phyloP scores from a whole-genome alignment of 2,888 invertebrate species.

The Leptopilina myrica region DNA sequence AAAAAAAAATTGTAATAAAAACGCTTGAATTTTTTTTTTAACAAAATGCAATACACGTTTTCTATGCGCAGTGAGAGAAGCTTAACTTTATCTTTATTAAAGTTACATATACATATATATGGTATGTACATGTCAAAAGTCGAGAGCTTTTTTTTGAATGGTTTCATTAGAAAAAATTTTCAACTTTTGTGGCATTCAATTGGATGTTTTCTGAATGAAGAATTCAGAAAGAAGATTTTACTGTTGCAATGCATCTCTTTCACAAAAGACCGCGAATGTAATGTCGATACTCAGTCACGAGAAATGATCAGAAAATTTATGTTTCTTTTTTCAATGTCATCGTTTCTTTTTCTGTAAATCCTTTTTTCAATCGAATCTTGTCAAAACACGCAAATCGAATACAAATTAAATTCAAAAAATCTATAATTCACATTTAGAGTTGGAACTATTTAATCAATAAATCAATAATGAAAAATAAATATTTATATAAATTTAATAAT shows the following conservation, averaged over 20 bases:
- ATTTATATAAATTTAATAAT: no score
- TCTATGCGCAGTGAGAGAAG: no score
- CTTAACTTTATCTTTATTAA: no score
- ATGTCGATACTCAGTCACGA: constrained; percentile 12
- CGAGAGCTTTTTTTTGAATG: neutral
- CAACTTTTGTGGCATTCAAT: neutral
- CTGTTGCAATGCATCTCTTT: neutral
- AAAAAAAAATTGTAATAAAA: no score
- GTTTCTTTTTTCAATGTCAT: neutral
- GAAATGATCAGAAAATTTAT: constrained; percentile 19
- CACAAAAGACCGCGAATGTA: constrained; percentile 1
- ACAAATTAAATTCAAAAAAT: neutral
- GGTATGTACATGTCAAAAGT: no score
- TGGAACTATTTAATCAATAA: no score
- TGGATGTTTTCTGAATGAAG: neutral
- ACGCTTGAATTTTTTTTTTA: no score
- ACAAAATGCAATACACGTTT: no score
- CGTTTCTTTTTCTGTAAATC: neutral
- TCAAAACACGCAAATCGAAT: neutral
- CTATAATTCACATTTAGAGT: neutral
- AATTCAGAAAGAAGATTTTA: neutral
- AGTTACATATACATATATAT: no score
- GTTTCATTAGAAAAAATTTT: neutral
- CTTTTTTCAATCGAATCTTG: neutral
- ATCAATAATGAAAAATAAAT: no score